These are phyloP conservation scores for Ammodytes marinus DNA, from an alignment of 2,113 vertebrate genomes.

Conservation along the genomic window DNA sequence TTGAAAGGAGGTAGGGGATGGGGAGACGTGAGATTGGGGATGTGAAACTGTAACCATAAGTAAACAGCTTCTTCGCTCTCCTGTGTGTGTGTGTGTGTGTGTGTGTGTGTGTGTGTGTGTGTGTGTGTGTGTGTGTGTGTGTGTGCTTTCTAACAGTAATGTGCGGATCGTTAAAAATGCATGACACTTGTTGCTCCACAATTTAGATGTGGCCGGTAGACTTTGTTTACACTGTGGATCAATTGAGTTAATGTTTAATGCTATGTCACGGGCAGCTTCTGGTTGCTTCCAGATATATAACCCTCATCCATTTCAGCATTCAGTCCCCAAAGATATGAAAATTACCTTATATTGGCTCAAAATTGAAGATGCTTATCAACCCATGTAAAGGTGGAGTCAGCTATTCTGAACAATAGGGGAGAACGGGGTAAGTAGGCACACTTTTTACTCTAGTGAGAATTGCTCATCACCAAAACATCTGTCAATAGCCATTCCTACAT, in stretches of 20 bases:
- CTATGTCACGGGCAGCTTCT: constrained; percentile 34
- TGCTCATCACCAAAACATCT: too few relatives aligned
- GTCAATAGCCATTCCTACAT: too few relatives aligned
- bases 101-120: constrained; percentile 4
- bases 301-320: constrained; percentile 39
- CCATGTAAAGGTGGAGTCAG: too few relatives aligned
- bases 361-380: constrained; percentile 12
- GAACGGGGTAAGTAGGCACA: too few relatives aligned
- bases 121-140: not conserved
- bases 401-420: too few relatives aligned
- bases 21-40: constrained; percentile 57
- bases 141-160: constrained; percentile 44
- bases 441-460: too few relatives aligned
- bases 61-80: constrained; percentile 43
- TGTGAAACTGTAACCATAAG: constrained; percentile 51
- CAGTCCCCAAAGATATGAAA: constrained; percentile 5
- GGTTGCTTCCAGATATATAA: constrained; percentile 48
- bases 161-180: constrained; percentile 64
- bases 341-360: constrained; percentile 27
- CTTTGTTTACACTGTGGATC: constrained; percentile 55
- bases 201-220: constrained; percentile 35
- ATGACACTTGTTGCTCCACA: constrained; percentile 58
- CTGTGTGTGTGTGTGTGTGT: not conserved
- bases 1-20: constrained; percentile 29
- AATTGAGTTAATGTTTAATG: constrained; percentile 59